Conservation (phyloP, 2,113 vertebrate genomes). For the Rhinopomastus cyanomelas region DNA sequence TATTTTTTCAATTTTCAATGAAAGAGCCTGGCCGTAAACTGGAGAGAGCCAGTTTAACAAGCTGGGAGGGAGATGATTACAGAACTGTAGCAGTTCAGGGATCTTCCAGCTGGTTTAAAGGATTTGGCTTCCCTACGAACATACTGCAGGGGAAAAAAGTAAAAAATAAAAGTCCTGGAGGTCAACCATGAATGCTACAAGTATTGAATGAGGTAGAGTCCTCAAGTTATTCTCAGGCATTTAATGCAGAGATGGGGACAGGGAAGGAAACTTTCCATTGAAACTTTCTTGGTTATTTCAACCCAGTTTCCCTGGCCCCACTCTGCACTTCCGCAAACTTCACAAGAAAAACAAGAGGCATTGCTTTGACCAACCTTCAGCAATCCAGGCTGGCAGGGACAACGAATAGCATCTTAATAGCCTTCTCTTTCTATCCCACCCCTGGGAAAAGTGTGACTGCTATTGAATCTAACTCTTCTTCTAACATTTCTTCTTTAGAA, state of each 20-base stretch:
- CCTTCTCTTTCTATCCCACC: not conserved
- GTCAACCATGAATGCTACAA: not conserved
- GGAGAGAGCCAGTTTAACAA: slow-evolving; percentile 48
- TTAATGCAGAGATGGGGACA: not conserved
- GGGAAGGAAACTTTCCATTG: no score
- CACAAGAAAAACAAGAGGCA: not conserved
- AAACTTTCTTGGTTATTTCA: not conserved
- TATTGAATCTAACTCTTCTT: not conserved
- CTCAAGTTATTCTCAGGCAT: not conserved
- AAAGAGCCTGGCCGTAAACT: slow-evolving; percentile 35
- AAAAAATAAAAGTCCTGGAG: not conserved
- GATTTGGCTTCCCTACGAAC: slow-evolving; percentile 9
- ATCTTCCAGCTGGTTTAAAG: slow-evolving; percentile 56
- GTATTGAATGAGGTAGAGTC: not conserved
- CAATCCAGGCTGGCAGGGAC: not conserved
- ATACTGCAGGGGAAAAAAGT: not conserved
- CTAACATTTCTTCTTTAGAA: not conserved
- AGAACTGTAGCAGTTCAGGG: slow-evolving; percentile 1
- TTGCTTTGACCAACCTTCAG: not conserved
- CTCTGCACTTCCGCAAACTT: not conserved
- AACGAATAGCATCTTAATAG: slow-evolving; percentile 13
- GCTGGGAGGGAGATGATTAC: slow-evolving; percentile 44
- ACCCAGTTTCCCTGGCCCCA: not conserved
- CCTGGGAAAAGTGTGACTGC: not conserved
- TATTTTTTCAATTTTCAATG: slow-evolving; percentile 42